Conservation (phyloP, 2,888 invertebrate species). For the Emmelina monodactyla region DNA sequence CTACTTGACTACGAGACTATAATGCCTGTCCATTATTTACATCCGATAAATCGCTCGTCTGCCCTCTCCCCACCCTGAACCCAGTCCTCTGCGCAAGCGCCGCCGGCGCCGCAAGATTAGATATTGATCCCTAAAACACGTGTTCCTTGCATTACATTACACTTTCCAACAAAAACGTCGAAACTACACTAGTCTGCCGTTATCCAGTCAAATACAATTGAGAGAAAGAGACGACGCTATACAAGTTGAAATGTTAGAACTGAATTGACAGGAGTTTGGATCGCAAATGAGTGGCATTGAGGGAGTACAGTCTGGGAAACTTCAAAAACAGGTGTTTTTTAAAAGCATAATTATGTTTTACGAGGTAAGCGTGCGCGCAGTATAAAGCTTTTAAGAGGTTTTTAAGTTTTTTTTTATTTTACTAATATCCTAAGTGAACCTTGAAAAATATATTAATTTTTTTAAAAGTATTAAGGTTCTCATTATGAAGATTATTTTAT, state of each 20-base stretch:
- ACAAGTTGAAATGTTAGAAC: background rate
- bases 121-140: conserved; percentile 4
- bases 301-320: conserved; percentile 33
- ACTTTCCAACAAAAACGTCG: background rate
- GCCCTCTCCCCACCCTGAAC: background rate
- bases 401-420: background rate
- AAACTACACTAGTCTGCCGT: background rate
- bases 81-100: background rate
- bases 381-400: background rate
- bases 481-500: too few relatives aligned
- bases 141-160: conserved; percentile 1
- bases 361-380: conserved; percentile 29
- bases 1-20: too few relatives aligned
- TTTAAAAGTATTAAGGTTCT: too few relatives aligned
- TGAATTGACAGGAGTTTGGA: conserved; percentile 21
- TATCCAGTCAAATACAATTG: background rate
- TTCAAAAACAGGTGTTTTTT: conserved; percentile 38
- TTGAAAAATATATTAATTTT: too few relatives aligned
- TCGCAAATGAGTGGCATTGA: background rate
- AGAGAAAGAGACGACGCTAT: background rate
- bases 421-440: too few relatives aligned
- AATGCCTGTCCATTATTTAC: too few relatives aligned
- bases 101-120: conserved; percentile 5
- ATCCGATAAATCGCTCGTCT: background rate
- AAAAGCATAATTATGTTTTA: conserved; percentile 37